Base-by-base conservation (phyloP, 2,797 vertebrate genomes). In the Tolypeutes matacus region DNA sequence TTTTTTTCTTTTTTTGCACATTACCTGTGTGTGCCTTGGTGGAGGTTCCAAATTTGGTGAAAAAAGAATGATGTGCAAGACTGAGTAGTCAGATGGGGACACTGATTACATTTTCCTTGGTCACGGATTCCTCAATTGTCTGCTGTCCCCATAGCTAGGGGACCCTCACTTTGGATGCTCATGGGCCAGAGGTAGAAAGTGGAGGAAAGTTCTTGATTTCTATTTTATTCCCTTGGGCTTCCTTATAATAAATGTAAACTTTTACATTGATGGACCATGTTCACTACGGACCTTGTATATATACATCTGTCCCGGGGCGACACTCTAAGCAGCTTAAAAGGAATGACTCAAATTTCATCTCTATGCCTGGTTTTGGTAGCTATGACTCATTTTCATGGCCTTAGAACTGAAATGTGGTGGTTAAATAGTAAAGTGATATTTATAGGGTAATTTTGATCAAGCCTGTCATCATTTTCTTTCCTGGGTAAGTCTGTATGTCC, bases 371-470 rank as follows among this genome's bases (percentile, higher is more conserved):
- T 93, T 89, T 95, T 46, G 69, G 86, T 81, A 86, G 83, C 78
- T 27, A 20, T 87, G 96, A 95, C 75, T 94, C 91, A 65, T 84
- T 94, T 93, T 91, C 91, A 53, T 46, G 77, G 75, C 65, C 85
- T 81, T 62, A 86, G 81, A 80, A 92, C 49, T 42, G 58, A 93
- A 87, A 84, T 1, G 5, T 86, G 86, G 81, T 93, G 86, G 91
- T 96, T 96, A 96, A 91, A 93, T 62, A 80, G 91, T 85, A 91
- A 87, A 85, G 85, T 95, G 91, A 95, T 96, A 95, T 97, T 96
- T 97, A 91, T 92, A 96, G 96, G 91, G 91, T 89, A 78, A 97
- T 97, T 95, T 95, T 90, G 93, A 95, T 87, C 58, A 56, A 89
- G 51, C 39, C 58, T 94, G 81, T 93, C 91, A 90, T 96, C 85